Evolutionary conservation across 2,797 vertebrate genomes (phyloP).

Genomic region (Sus cebifrons): DNA sequence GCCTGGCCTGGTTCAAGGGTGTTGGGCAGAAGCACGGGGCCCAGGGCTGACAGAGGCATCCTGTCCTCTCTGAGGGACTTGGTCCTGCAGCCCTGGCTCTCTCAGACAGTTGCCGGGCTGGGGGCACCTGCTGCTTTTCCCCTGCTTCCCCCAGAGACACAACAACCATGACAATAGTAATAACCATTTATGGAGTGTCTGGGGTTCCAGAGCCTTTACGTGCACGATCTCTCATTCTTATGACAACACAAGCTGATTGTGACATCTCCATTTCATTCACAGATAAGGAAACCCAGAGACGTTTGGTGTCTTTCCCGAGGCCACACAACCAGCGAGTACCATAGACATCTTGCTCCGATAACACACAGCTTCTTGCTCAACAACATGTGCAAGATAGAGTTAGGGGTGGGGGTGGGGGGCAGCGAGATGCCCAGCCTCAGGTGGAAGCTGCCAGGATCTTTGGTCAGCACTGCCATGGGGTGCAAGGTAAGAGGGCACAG

Average conservation of each 20-base stretch:
- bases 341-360: background rate
- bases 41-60: background rate
- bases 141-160: background rate
- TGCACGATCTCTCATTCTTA: background rate
- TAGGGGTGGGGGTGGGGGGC: background rate
- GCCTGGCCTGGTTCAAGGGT: background rate
- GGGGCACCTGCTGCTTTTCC: background rate
- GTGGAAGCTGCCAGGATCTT: background rate
- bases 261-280: background rate
- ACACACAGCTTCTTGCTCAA: background rate
- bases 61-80: background rate
- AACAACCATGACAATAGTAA: too few species aligned
- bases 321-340: background rate
- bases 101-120: background rate
- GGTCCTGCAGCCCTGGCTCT: background rate
- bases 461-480: background rate
- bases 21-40: too few species aligned
- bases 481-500: background rate
- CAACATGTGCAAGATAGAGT: background rate
- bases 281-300: background rate
- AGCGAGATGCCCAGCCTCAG: too few species aligned
- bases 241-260: background rate
- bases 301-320: background rate
- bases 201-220: background rate
- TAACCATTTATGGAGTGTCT: background rate